These are phyloP conservation scores for Margaritifera margaritifera DNA, from an alignment of 2,888 invertebrate species.

Conservation along the genomic window DNA sequence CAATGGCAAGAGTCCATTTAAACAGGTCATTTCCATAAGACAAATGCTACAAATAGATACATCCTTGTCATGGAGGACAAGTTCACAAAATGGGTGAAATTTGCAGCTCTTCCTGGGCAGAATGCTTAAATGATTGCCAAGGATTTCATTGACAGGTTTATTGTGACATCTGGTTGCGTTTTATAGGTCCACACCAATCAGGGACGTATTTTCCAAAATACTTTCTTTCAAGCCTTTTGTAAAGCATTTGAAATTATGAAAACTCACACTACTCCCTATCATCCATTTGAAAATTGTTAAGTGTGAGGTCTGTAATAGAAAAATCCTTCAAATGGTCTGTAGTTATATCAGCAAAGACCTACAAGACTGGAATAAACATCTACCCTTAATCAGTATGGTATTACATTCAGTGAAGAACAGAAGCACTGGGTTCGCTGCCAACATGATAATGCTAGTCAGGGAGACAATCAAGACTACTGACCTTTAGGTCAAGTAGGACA, in stretches of 20 bases:
- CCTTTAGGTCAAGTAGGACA: no score
- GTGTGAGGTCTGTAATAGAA: slow-evolving; percentile 8
- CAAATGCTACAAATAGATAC: slow-evolving; percentile 13
- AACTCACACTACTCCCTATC: slow-evolving; percentile 19
- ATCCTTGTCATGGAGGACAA: slow-evolving; percentile 19
- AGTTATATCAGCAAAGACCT: neutral
- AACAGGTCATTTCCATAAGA: no score
- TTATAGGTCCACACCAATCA: slow-evolving; percentile 28
- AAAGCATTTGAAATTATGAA: slow-evolving; percentile 17
- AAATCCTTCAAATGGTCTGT: slow-evolving; percentile 4
- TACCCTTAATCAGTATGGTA: slow-evolving; percentile 1
- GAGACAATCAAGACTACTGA: slow-evolving; percentile 3
- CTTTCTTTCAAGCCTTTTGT: slow-evolving; percentile 15
- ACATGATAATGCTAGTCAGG: slow-evolving; percentile 8
- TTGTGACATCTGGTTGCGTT: slow-evolving; percentile 30
- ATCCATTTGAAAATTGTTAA: slow-evolving; percentile 16
- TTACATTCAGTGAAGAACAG: slow-evolving; percentile 4
- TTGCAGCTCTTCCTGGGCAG: slow-evolving; percentile 13
- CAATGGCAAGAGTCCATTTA: slow-evolving; percentile 21
- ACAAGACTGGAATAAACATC: neutral
- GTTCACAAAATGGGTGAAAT: slow-evolving; percentile 29
- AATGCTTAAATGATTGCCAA: slow-evolving; percentile 12
- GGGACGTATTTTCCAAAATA: slow-evolving; percentile 17
- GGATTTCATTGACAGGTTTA: slow-evolving; percentile 11
- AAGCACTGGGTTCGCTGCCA: no score